These are phyloP conservation scores for Muscicapa comitata DNA, from an alignment of 2,797 vertebrate species.

Conservation along the genomic window DNA sequence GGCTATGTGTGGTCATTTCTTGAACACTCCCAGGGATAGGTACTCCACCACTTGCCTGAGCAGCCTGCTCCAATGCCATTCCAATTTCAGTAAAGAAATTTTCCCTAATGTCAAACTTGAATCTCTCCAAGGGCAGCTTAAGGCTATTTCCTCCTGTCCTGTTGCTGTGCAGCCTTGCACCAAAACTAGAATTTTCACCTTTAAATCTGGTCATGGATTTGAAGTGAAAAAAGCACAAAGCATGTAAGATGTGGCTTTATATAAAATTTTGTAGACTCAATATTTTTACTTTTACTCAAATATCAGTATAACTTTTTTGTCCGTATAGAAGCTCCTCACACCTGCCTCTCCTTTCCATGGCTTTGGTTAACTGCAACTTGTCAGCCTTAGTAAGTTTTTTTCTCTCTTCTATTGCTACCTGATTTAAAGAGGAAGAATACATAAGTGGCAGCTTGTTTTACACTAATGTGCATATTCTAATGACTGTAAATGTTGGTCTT, in stretches of 20 bases:
- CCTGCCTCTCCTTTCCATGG: background rate
- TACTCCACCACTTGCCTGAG: background rate
- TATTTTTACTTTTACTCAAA: background rate
- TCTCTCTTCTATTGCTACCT: background rate
- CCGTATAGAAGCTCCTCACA: background rate
- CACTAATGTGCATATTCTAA: background rate
- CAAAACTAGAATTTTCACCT: background rate
- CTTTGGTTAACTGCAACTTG: background rate
- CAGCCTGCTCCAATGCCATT: fast-evolving
- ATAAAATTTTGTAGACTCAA: background rate
- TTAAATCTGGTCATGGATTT: background rate
- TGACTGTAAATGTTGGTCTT: background rate
- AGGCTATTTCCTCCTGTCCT: background rate
- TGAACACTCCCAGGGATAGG: background rate
- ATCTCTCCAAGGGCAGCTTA: too few relatives aligned
- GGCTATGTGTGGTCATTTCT: background rate
- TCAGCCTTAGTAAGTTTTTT: background rate
- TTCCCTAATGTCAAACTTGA: background rate
- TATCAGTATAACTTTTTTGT: background rate
- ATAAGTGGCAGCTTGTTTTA: background rate
- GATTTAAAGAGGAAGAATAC: background rate
- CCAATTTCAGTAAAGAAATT: background rate
- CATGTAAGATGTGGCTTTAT: background rate
- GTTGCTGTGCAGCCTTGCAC: background rate
- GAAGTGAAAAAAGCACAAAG: background rate